Evolutionary conservation across 2,888 invertebrate genomes (phyloP).

Genomic region (Agrypnus murinus): DNA sequence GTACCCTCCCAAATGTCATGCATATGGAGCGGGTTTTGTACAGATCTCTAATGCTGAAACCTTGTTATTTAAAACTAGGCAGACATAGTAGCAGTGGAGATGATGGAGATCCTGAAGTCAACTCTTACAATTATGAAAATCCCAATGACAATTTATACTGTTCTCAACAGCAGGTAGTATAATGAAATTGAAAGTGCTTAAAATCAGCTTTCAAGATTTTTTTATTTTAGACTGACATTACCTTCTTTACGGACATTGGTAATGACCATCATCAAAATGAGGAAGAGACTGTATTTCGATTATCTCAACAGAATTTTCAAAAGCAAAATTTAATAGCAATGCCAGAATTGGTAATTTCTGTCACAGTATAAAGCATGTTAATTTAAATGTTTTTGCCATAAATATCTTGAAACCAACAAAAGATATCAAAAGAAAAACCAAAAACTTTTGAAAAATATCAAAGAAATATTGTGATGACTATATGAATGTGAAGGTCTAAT

Average conservation of each 20-base stretch:
- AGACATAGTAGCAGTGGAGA: not conserved
- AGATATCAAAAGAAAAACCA: no score
- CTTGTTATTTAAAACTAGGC: conserved; percentile 13
- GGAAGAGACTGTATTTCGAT: conserved; percentile 65
- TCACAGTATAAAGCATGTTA: not conserved
- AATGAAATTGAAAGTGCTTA: no score
- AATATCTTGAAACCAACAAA: no score
- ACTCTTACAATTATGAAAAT: conserved; percentile 74
- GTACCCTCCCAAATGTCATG: conserved; percentile 45
- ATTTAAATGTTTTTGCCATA: conserved; percentile 14
- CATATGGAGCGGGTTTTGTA: not conserved
- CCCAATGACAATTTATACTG: conserved; percentile 64
- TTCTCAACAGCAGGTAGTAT: no score
- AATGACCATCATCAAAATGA: conserved; percentile 56
- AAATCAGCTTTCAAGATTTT: no score
- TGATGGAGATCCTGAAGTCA: conserved; percentile 65
- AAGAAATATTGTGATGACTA: no score
- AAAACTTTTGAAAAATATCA: no score
- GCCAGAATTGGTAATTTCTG: conserved; percentile 74
- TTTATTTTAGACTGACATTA: conserved; percentile 19
- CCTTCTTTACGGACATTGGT: not conserved
- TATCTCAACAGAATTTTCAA: conserved; percentile 63
- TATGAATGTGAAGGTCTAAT: no score
- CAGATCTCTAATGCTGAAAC: conserved; percentile 37
- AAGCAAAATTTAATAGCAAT: conserved; percentile 79